Evolutionary conservation across 23 tunicate genomes (phyloP), one percentile per base, ranked within the genome.

Genomic region (Phallusia fumigata): DNA sequence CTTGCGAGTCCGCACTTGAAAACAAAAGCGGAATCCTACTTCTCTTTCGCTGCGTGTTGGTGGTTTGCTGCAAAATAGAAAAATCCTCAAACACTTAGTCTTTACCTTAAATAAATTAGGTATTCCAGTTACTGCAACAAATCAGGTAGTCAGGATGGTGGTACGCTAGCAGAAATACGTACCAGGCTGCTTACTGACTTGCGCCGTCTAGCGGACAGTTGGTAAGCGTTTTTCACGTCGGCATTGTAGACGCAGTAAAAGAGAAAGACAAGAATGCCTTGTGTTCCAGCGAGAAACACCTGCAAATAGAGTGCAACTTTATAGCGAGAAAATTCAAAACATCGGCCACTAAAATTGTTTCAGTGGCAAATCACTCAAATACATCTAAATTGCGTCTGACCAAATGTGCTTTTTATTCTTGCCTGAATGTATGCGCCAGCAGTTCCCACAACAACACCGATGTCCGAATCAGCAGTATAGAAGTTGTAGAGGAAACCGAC

Each of bases 211-310:
- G 83, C 80, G 18, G 91, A 85, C 35, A 92, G 45, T 32, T 52
- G 65, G 65, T 80, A 76, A 0, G 97, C 97, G 12, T 35, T 64
- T 74, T 82, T 64, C 30, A 92, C 97, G 53, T 92, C 97, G 34
- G 79, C 79, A 81, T 92, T 92, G 80, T 74, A 92, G 33, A 87
- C 69, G 80, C 97, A 92, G 44, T 92, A 92, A 36, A 92, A 87
- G 2, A 92, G 72, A 77, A 92, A 92, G 0, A 92, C 52, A 0
- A 33, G 30, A 44, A 92, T 64, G 22, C 97, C 97, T 83, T 92
- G 88, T 22, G 72, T 51, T 8, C 88, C 88, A 16, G 78, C 85
- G 53, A 89, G 52, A 2, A 89, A 30, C 19, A 89, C 94, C 69
- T 58, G 16, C 69, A 58, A 58, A 58, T 58, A 13, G 69, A 6